These are phyloP conservation scores for Brachymystax lenok DNA, from an alignment of 2,797 vertebrate species.

Conservation along the genomic window DNA sequence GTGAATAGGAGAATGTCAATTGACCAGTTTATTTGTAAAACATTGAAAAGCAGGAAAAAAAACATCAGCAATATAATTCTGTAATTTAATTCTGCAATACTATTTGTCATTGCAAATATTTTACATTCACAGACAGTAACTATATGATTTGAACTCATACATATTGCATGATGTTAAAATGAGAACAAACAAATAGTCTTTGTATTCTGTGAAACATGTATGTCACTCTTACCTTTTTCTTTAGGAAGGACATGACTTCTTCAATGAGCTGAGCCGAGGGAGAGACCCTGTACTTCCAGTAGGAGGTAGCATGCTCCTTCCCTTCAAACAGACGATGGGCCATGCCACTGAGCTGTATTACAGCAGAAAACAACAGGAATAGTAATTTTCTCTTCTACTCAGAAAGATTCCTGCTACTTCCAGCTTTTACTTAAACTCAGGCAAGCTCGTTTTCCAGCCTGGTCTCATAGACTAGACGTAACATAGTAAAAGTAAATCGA, in stretches of 20 bases:
- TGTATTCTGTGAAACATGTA: background rate
- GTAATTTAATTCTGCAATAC: no score
- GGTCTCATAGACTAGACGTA: no score
- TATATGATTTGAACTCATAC: background rate
- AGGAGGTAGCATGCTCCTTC: constrained; percentile 67
- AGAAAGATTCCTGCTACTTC: background rate
- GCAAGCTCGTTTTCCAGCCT: background rate
- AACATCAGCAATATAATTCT: background rate
- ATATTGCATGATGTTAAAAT: background rate
- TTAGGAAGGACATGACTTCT: constrained; percentile 71
- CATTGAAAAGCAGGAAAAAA: background rate
- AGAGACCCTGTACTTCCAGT: constrained; percentile 78
- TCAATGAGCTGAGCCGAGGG: constrained; percentile 73
- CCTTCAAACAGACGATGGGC: constrained; percentile 76
- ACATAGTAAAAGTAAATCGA: no score
- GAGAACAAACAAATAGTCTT: background rate
- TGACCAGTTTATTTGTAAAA: background rate
- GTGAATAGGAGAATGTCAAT: background rate
- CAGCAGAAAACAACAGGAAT: background rate
- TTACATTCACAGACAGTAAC: background rate
- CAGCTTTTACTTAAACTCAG: background rate
- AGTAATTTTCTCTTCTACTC: background rate
- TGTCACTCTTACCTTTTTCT: constrained; percentile 68
- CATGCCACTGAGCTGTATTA: constrained; percentile 54
- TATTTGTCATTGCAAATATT: background rate